These are phyloP conservation scores for Aix galericulata DNA, from an alignment of 2,113 vertebrate genomes.

Conservation along the genomic window DNA sequence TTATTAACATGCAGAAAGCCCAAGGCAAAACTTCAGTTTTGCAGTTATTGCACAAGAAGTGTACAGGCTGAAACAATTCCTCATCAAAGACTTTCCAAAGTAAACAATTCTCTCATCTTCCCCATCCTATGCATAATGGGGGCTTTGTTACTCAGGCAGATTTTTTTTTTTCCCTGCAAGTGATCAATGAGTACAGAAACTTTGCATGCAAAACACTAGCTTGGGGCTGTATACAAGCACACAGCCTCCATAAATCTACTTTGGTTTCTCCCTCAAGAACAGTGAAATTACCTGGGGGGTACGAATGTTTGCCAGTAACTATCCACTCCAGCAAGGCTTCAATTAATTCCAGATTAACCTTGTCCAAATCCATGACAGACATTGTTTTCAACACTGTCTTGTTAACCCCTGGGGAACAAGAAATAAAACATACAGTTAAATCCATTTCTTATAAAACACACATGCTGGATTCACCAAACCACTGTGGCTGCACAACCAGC, in stretches of 20 bases:
- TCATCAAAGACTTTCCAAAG: background rate
- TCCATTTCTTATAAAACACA: background rate
- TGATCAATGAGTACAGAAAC: background rate
- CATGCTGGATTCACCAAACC: background rate
- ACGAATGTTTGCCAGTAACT: constrained; percentile 87
- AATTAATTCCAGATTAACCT: constrained; percentile 95
- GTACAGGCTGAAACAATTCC: background rate
- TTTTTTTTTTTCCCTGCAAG: background rate
- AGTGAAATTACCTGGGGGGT: constrained; percentile 84
- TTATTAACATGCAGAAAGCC: background rate
- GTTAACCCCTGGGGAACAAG: constrained; percentile 78
- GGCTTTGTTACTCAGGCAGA: background rate
- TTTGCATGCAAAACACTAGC: background rate
- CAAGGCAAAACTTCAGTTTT: background rate
- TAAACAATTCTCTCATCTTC: background rate
- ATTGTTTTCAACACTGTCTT: constrained; percentile 91
- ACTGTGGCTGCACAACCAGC: background rate
- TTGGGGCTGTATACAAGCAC: background rate
- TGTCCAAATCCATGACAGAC: constrained; percentile 92
- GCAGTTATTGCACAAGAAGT: background rate
- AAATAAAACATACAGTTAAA: background rate
- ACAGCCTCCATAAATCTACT: background rate
- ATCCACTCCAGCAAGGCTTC: constrained; percentile 96
- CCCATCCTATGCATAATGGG: background rate
- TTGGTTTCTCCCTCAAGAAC: background rate